Base-by-base conservation (phyloP, 2,797 vertebrate species). In the Epinephelus awoara region DNA sequence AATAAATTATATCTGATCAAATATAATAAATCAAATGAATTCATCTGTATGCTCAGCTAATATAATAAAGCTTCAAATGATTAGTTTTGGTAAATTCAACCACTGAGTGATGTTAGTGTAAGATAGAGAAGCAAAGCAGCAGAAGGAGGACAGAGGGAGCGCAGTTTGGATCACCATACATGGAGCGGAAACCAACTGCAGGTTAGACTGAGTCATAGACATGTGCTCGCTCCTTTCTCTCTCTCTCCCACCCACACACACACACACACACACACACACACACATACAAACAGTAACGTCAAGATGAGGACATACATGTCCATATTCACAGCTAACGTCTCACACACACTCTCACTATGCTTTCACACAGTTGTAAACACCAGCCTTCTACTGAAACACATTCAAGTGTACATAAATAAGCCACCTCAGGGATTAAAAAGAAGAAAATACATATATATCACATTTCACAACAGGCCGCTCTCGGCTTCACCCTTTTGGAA, bases 121-220 rank as follows among this genome's bases (percentile, higher is more conserved):
- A 64, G 50, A 87, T 76, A 69, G 65, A 86, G 80, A 86, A 62
- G 80, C 85, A 77, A 64, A 86, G 82, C 77, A 78, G 80, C 64
- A 72, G 61, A 38, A 57, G 80, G 62, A 79, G 73, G 78, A 84
- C 77, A 87, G 62, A 76, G 52, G 66, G 84, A 84, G 77, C 14
- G 14, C 86, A 86, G 88, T 80, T 89, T 87, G 75, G 8, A 91
- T 94, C 89, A 82, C 94, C 96, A 95, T 96, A 95, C 89, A 96
- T 94, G 95, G 95, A 96, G 92, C 88, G 93, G 95, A 96, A 96
- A 96, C 82, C 91, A 78, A 77, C 44, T 42, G 67, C 90, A 91
- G 88, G 91, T 95, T 93, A 82, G 62, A 86, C 85, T 91, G 93
- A 95, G 88, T 92, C 94, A 93, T 86, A 89, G 85, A 86, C 80